Base-by-base conservation (phyloP, 2,888 invertebrate species). In the Serrognathus titanus region DNA sequence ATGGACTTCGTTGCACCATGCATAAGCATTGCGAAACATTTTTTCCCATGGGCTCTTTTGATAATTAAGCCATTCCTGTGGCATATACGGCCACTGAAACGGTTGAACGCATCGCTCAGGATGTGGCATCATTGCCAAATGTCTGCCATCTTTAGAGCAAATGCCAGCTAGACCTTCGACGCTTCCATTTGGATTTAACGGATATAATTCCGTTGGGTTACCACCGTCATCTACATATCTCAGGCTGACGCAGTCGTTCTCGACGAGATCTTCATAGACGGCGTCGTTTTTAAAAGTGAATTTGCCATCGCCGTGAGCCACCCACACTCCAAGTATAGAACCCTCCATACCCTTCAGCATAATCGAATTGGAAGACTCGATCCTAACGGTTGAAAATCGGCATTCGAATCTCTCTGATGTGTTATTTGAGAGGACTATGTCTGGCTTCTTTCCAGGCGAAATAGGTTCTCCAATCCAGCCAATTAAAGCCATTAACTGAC, bases 51-150 rank as follows among this genome's bases (percentile, higher is more conserved):
- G 97, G 31, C 95, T 89, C 66, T 83, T 83, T 57, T 82, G 78
- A 58, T 81, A 79, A 24, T 74, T 71, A 2, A 71, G 66, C 74
- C 84, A 83, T 53, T 76, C 75, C 6, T 77, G 73, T 6, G 85
- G 85, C 63, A 80, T 77, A 72, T 87, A 86, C 1, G 95, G 89
- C 87, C 95, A 94, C 77, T 97, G 97, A 90, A 94, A 96, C 65
- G 88, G 85, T 66, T 91, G 82, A 58, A 90, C 86, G 72, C 93
- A 94, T 60, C 97, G 85, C 79, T 99, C 98, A 0, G 98, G 97
- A 81, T 99, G 98, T 2, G 98, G 98, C 98, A 99, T 99, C 85
- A 98, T 85, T 0, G 97, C 98, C 66, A 97, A 81, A 78, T 98
- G 97, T 3, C 97, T 86, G 0, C 97, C 98, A 79, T 97, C 89